Evolutionary conservation across 2,113 vertebrate species (phyloP), one percentile per base, ranked within the genome.

Genomic region (Zingel zingel): DNA sequence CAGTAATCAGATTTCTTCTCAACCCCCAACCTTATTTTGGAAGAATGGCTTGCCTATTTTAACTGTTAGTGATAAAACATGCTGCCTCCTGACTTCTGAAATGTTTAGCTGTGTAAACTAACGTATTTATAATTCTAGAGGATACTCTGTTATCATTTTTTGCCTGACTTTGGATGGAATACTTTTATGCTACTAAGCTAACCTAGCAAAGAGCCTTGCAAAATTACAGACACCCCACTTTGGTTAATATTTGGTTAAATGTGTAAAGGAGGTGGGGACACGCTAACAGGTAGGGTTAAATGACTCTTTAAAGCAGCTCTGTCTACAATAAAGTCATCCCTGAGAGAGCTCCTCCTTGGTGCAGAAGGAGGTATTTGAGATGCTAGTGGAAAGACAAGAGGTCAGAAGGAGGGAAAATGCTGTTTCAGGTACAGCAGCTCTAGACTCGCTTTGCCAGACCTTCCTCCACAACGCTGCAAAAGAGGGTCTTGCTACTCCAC

Each of bases 321-420:
- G n/a, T 80, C 76, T 33, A 45, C 14, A n/a, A 33, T 6, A 33
- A 59, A 57, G 19, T 57, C 16, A 63, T 67, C 59, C 56, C 33
- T 27, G 18, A 61, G 16, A 47, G 33, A 57, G 10, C 19, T 33
- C 6, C n/a, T 69, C 71, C 15, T 25, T 71, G 13, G 16, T 53
- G 48, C 62, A 74, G 50, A 71, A 75, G 19, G 23, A 74, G 59
- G 33, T 71, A 61, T 72, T 64, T 33, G 4, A 33, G 9, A 8
- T 79, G 65, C 57, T 61, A 79, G 25, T 65, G 64, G 53, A 47
- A 62, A 67, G 71, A 63, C 23, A 50, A 27, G 18, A 47, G 76
- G 58, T 74, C 45, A 51, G 14, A 23, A 45, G 48, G 50, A 18
- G 36, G 18, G 25, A 48, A 64, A 45, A 30, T 50, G 43, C n/a